Evolutionary conservation across 2,797 vertebrate species (phyloP), one percentile per base, ranked within the genome.

Genomic region (Schizothorax lantsangensis): DNA sequence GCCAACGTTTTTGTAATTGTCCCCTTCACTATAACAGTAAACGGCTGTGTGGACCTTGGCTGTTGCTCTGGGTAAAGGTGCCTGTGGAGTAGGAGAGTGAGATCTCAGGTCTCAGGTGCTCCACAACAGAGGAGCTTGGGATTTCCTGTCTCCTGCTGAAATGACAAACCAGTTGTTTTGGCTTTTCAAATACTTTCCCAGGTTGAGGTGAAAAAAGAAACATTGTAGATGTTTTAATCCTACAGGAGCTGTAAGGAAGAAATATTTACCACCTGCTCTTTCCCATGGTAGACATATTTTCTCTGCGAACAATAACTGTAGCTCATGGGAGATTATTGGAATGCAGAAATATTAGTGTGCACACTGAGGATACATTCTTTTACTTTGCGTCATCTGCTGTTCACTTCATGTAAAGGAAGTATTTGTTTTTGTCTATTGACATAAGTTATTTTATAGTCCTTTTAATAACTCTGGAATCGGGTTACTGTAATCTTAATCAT

Each of bases 71-170:
- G 59, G 78, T 74, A 66, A 81, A 59, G 85, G 82, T 86, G 78
- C 57, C 87, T 89, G 89, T 66, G 9, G 78, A 81, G 10, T 30
- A 6, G 9, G 11, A 21, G 26, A 75, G 40, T 85, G 43, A 1
- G 7, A 54, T 77, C 21, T 38, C 43, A 66, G n/a, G 62, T 84
- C 57, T 54, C 33, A 15, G 62, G 38, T 19, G 15, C 79, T 82
- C 69, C 84, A 81, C 88, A 84, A 62, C 86, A 83, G 36, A 82
- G 40, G 84, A 89, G 85, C 71, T 87, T 81, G 81, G 85, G 87
- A 83, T 91, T 91, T 90, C 84, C 78, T 91, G 80, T 85, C 75
- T 90, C 83, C 81, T 30, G 73, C 74, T 87, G 43, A 73, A 84
- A 90, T 81, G 77, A 85, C 77, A 49, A 88, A 82, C 43, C 9